Conservation (phyloP, 2,797 vertebrate genomes). For the Scleropages formosus region DNA sequence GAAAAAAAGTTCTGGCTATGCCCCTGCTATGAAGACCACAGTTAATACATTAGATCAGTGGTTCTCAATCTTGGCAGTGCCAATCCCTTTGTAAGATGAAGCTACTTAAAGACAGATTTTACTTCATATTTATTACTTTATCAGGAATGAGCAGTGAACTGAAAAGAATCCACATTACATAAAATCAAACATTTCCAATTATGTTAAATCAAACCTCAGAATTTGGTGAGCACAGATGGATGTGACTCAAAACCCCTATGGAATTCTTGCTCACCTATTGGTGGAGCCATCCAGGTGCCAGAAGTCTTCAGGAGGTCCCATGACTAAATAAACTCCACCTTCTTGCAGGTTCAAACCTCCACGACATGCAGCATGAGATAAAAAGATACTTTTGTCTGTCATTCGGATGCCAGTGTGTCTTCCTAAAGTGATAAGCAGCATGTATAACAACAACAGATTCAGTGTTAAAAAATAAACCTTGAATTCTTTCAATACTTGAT, state of each 20-base stretch:
- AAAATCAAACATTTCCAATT: neutral
- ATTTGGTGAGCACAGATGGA: neutral
- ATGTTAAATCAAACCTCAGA: no score
- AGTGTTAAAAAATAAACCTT: neutral
- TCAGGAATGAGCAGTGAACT: neutral
- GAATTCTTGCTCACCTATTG: conserved; percentile 47
- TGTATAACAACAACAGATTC: neutral
- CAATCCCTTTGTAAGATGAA: no score
- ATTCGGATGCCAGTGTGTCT: conserved; percentile 51
- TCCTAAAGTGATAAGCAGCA: conserved; percentile 42
- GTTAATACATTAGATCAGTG: no score
- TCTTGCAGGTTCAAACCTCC: conserved; percentile 48
- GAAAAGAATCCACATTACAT: neutral
- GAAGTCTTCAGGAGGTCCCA: conserved; percentile 58
- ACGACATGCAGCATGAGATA: conserved; percentile 67
- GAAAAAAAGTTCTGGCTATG: no score
- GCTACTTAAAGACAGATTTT: no score
- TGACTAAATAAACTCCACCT: conserved; percentile 66
- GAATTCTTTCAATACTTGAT: neutral
- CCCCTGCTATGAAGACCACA: no score
- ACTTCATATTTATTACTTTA: neutral
- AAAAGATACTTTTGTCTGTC: conserved; percentile 57
- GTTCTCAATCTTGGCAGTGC: no score
- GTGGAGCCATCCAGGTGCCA: conserved; percentile 54
- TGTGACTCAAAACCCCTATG: neutral